These are phyloP conservation scores for Sphinx pinastri DNA, from an alignment of 2,888 invertebrate species.

Conservation along the genomic window DNA sequence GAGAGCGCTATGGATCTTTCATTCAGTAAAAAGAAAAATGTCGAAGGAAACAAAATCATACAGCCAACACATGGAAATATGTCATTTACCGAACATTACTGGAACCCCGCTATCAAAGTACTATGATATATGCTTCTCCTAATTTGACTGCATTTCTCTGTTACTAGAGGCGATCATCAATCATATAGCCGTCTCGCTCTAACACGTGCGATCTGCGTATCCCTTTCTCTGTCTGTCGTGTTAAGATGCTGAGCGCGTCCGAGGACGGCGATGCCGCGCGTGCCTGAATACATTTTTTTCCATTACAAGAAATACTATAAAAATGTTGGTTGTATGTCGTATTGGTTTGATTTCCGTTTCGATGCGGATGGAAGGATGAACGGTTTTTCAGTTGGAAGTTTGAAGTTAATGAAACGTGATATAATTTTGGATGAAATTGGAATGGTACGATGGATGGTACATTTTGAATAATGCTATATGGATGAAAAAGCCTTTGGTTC, in stretches of 20 bases:
- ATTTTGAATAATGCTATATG: too few species aligned
- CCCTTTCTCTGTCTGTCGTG: constrained; percentile 51
- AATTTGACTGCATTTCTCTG: constrained; percentile 80
- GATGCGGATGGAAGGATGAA: constrained; percentile 32
- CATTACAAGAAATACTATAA: constrained; percentile 74
- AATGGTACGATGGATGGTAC: too few species aligned
- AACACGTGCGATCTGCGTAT: constrained; percentile 32
- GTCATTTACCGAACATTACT: constrained; percentile 17
- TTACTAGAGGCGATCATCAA: constrained; percentile 68
- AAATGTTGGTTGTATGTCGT: constrained; percentile 50
- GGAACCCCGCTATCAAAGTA: constrained; percentile 17
- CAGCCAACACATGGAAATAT: constrained; percentile 6
- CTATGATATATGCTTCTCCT: constrained; percentile 72
- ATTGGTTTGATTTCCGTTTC: constrained; percentile 65
- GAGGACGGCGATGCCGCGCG: constrained; percentile 70
- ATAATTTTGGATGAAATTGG: too few species aligned
- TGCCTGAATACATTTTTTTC: constrained; percentile 68
- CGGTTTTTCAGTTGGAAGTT: neutral
- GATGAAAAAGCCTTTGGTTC: too few species aligned
- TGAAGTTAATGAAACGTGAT: neutral
- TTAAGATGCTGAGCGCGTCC: constrained; percentile 72
- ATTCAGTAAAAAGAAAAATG: neutral
- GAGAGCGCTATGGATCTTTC: too few species aligned
- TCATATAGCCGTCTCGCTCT: constrained; percentile 58
- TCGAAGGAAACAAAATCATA: neutral